Base-by-base conservation (phyloP, 2,797 vertebrate genomes). In the Lepilemur ruficaudatus region DNA sequence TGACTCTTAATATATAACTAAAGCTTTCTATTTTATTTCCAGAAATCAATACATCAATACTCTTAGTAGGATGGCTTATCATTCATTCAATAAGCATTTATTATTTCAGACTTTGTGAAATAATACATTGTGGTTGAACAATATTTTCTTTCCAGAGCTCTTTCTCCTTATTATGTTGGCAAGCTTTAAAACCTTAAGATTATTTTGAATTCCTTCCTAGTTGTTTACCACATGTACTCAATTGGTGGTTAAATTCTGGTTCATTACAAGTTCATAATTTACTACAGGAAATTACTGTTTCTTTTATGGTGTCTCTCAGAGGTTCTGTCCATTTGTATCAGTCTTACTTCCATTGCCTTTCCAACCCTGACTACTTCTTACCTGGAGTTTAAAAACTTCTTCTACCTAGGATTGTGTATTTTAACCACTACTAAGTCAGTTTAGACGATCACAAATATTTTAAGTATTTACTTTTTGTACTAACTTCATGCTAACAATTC, bases 191-290 rank as follows among this genome's bases (percentile, higher is more conserved):
- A 57, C 9, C n/a, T 91, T 73, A 84, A 43, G 88, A 35, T 93
- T 96, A 75, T 85, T 95, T 81, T 93, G 38, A 89, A 91, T 81
- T 89, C 18, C 6, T 96, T 91, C 50, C 43, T 72, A 81, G 7
- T 73, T 69, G 28, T 67, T 90, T 93, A 55, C 63, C 28, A 65
- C 76, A 88, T 28, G 8, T 46, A 41, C 18, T 83, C 73, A 70
- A 7, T 57, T 46, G 41, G 22, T 91, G 67, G 5, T 63, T 88
- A 70, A 72, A 25, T n/a, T 70, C 55, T 57, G 65, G 9, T 48
- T 92, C 35, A 50, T 80, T 22, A 20, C 2, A 90, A 46, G 32
- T 57, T 52, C 84, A 75, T 69, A 23, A 78, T 67, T 83, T 10
- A 41, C 30, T 38, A 23, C 7, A 86, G 52, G 67, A 69, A 81